Evolutionary conservation across 2,888 invertebrate species (phyloP).

Genomic region (Subacronicta megacephala): DNA sequence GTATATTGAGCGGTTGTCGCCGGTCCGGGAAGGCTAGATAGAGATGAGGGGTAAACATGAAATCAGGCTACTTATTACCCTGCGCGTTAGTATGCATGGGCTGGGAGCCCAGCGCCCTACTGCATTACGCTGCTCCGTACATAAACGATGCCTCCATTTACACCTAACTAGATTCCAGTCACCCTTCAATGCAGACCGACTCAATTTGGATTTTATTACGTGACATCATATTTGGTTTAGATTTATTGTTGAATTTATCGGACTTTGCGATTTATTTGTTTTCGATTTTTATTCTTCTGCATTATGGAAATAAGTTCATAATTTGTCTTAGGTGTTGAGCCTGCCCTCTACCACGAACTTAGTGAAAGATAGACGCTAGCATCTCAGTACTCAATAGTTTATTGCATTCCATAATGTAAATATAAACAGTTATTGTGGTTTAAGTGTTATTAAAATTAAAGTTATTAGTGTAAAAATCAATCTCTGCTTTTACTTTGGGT

Average conservation of each 20-base stretch:
- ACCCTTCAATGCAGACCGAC: slow-evolving; percentile 70
- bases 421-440: too few species aligned
- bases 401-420: too few species aligned
- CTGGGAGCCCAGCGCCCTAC: slow-evolving; percentile 78
- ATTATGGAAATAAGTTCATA: neutral
- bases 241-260: slow-evolving; percentile 31
- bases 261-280: neutral
- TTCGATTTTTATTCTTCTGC: neutral
- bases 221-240: slow-evolving; percentile 46
- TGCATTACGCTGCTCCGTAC: slow-evolving; percentile 76
- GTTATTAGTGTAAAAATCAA: too few species aligned
- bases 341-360: neutral
- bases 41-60: slow-evolving; percentile 74
- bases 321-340: neutral
- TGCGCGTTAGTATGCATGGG: slow-evolving; percentile 88
- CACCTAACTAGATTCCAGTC: slow-evolving; percentile 70
- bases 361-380: too few species aligned
- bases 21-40: slow-evolving; percentile 32
- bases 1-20: slow-evolving; percentile 31
- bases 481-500: too few species aligned
- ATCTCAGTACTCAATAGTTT: too few species aligned
- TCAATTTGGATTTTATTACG: slow-evolving; percentile 71
- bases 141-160: slow-evolving; percentile 80
- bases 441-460: too few species aligned
- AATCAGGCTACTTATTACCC: slow-evolving; percentile 84